Conservation (phyloP, 2,797 vertebrate species). For the Miichthys miiuy region DNA sequence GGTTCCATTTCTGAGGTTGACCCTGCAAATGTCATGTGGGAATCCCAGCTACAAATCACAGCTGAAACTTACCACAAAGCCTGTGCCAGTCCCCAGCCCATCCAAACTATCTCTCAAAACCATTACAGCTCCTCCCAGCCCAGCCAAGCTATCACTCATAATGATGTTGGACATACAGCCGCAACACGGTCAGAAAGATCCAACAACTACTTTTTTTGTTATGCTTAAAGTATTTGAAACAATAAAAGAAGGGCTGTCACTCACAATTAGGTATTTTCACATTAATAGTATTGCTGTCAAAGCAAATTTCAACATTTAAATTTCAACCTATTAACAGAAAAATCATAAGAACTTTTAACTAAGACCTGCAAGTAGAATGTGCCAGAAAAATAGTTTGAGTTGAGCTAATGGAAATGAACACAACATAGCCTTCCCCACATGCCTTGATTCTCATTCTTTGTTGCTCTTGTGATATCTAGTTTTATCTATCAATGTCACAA, state of each 20-base stretch:
- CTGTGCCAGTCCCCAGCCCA: constrained; percentile 48
- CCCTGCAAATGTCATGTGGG: constrained; percentile 77
- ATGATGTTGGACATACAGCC: constrained; percentile 23
- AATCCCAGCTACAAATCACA: constrained; percentile 77
- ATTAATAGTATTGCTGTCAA: constrained; percentile 23
- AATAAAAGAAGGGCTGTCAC: constrained; percentile 12
- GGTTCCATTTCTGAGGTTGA: constrained; percentile 75
- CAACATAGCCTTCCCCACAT: neutral
- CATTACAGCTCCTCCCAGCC: constrained; percentile 34
- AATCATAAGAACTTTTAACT: constrained; percentile 12
- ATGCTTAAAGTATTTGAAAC: constrained; percentile 18
- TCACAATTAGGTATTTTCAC: constrained; percentile 13
- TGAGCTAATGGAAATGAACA: neutral
- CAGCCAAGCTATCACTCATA: constrained; percentile 44
- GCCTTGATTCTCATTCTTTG: neutral
- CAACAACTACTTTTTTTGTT: constrained; percentile 14
- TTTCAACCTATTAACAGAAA: neutral
- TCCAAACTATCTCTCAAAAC: constrained; percentile 60
- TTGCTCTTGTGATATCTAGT: constrained; percentile 11
- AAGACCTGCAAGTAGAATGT: neutral
- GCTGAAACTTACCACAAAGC: constrained; percentile 68
- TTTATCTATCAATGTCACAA: constrained; percentile 42
- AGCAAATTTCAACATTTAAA: constrained; percentile 4
- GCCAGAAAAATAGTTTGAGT: neutral
- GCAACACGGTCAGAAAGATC: constrained; percentile 36